Conservation (phyloP, 2,888 invertebrate genomes). For the Apoda limacodes region DNA sequence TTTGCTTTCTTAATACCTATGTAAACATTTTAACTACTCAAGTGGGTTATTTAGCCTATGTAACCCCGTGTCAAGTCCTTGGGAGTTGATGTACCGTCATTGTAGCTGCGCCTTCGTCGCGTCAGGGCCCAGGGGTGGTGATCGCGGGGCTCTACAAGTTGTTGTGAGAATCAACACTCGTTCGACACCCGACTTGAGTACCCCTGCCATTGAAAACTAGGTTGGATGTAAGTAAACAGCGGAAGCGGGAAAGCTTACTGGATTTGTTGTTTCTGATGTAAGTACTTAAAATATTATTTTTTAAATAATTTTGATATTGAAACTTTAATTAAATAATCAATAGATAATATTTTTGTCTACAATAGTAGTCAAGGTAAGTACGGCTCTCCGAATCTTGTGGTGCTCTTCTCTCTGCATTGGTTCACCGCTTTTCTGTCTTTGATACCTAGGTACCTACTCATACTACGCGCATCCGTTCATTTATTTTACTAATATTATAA, state of each 20-base stretch:
- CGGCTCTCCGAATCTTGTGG: no score
- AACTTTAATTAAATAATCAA: no score
- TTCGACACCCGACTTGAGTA: constrained; percentile 27
- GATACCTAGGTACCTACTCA: no score
- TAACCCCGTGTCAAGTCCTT: neutral
- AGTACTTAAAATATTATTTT: no score
- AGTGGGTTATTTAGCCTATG: neutral
- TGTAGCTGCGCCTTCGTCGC: constrained; percentile 10
- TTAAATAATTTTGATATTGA: no score
- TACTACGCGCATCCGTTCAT: no score
- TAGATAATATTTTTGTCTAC: no score
- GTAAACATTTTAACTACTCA: neutral
- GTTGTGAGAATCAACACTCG: constrained; percentile 41
- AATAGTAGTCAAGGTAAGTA: no score
- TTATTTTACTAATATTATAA: no score
- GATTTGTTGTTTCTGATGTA: no score
- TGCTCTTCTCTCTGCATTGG: no score
- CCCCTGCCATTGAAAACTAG: constrained; percentile 24
- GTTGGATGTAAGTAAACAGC: constrained; percentile 21
- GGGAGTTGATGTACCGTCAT: constrained; percentile 11
- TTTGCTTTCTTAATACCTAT: neutral
- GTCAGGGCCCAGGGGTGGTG: constrained; percentile 19
- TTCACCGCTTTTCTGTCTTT: no score
- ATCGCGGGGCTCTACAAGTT: constrained; percentile 26
- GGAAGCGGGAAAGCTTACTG: neutral